Conservation (phyloP, 2,113 vertebrate species). For the Mirza zaza region DNA sequence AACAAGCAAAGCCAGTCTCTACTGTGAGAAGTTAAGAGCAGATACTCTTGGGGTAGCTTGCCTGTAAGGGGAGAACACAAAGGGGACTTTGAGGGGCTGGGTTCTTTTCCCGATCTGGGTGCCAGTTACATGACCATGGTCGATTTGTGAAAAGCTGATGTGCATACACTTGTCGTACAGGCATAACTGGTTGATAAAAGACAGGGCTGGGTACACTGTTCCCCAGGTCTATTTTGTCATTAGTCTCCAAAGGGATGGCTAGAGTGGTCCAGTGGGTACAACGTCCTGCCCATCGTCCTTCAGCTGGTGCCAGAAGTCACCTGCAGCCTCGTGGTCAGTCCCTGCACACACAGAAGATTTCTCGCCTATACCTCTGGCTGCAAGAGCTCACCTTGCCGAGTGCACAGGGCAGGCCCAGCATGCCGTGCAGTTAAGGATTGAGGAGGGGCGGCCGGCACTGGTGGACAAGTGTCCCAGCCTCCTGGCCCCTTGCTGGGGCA, state of each 20-base stretch:
- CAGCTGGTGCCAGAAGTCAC: rapidly evolving
- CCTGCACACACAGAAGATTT: no score
- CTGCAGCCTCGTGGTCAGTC: neutral
- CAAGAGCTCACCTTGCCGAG: neutral
- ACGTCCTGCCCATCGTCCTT: rapidly evolving
- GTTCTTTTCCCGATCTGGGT: neutral
- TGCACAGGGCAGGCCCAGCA: neutral
- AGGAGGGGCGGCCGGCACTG: neutral
- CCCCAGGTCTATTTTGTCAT: neutral
- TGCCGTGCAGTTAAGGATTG: rapidly evolving
- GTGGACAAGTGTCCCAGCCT: neutral
- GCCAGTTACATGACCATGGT: neutral
- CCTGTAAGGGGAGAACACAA: neutral
- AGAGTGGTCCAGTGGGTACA: neutral
- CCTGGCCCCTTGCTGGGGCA: neutral
- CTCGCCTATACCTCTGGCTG: neutral
- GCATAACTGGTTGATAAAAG: rapidly evolving
- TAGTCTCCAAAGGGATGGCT: neutral
- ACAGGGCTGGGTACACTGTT: neutral
- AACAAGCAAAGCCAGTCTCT: neutral
- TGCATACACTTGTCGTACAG: neutral
- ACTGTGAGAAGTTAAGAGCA: neutral
- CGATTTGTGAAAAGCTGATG: neutral
- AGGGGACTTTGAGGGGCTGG: rapidly evolving
- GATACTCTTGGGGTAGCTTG: rapidly evolving